phyloP scores from a whole-genome alignment of 2,888 invertebrate species.

The Lutraria lutraria region DNA sequence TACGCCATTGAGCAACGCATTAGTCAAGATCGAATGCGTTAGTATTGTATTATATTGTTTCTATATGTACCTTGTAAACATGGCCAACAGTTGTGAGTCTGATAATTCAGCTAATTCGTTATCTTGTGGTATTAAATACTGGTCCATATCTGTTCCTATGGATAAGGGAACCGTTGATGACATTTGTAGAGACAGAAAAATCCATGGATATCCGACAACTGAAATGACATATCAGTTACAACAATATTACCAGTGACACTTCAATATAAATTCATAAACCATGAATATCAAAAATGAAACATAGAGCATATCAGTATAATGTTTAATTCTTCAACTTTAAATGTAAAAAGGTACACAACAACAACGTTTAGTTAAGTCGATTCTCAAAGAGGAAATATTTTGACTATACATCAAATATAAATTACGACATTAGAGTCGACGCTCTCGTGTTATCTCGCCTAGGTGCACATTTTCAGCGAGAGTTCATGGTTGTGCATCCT shows the following conservation, averaged over 20 bases:
- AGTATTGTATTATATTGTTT: background rate
- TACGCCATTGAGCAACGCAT: background rate
- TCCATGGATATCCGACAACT: background rate
- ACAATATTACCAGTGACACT: background rate
- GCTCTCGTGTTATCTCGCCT: too few relatives aligned
- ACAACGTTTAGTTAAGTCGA: too few relatives aligned
- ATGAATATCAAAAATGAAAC: background rate
- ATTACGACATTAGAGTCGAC: too few relatives aligned
- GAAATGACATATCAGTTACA: background rate
- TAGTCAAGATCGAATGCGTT: background rate
- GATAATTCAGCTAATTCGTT: background rate
- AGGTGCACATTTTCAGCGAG: too few relatives aligned
- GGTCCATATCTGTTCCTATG: background rate
- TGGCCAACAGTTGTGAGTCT: constrained; percentile 17
- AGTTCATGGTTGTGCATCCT: too few relatives aligned
- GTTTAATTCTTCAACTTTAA: background rate
- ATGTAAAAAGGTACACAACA: background rate
- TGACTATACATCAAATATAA: background rate
- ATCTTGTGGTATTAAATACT: constrained; percentile 23
- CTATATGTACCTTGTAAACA: constrained; percentile 27
- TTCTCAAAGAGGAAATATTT: background rate
- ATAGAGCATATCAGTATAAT: background rate
- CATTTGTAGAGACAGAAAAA: background rate
- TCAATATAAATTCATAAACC: background rate
- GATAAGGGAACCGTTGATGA: background rate